Conservation (phyloP, 2,888 invertebrate species). For the Scotopteryx bipunctaria region DNA sequence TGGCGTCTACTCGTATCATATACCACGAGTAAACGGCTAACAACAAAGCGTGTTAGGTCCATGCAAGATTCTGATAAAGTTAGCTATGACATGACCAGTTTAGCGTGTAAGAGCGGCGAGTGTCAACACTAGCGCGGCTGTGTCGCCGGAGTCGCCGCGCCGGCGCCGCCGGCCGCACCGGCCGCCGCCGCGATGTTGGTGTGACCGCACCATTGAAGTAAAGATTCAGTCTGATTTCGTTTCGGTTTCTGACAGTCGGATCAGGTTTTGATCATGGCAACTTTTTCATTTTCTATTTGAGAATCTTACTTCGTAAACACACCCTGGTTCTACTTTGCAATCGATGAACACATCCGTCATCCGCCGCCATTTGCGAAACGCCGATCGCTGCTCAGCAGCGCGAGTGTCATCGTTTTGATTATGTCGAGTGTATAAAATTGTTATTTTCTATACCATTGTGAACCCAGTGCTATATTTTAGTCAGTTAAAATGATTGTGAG, state of each 20-base stretch:
- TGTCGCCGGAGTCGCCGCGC: no score
- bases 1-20: no score
- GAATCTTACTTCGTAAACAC: slow-evolving; percentile 59
- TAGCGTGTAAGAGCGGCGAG: no score
- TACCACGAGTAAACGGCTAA: no score
- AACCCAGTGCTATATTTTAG: slow-evolving; percentile 69
- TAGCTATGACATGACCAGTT: no score
- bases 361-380: slow-evolving; percentile 83
- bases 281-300: slow-evolving; percentile 3
- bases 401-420: slow-evolving; percentile 74
- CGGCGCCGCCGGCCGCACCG: no score
- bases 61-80: no score
- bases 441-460: slow-evolving; percentile 73
- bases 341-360: slow-evolving; percentile 83
- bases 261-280: slow-evolving; percentile 20
- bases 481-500: slow-evolving; percentile 82
- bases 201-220: no score
- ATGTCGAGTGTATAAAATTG: slow-evolving; percentile 77
- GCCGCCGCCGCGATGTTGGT: no score
- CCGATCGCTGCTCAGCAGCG: slow-evolving; percentile 73
- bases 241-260: neutral
- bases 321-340: slow-evolving; percentile 63
- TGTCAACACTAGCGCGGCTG: no score
- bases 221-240: neutral
- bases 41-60: no score